Base-by-base conservation (phyloP, 2,113 vertebrate genomes). In the Paraplagusia blochii region DNA sequence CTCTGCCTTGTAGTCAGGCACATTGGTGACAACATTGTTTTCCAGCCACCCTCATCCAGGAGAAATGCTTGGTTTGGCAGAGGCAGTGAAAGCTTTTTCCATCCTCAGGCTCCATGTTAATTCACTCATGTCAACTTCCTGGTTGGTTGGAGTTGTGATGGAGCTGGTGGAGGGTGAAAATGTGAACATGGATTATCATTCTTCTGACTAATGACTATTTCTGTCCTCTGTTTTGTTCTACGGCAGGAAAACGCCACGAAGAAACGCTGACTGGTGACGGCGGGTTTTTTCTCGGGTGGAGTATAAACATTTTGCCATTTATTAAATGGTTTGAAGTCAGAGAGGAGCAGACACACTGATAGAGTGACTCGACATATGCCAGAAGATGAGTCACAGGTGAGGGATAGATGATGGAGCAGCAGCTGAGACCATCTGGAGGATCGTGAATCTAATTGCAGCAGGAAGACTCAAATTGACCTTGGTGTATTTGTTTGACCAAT, bases 331-430 rank as follows among this genome's bases (percentile, higher is more conserved):
- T 18, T 13, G 44, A 13, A 42, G 62, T 61, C 34, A 42, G 16
- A 33, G 51, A 3, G 35, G 34, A 15, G 29, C 58, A 47, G 56
- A 66, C 68, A 48, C 56, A 66, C 72, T 34, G 1, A 49, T 44
- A 54, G 63, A 60, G 17, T 14, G 65, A 64, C 35, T 43, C 58
- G 53, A 36, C 33, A 44, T 44, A 43, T 35, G 38, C 8, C 19
- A 59, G 54, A 44, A 55, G 29, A 77, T 82, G 83, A 87, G 64
- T 87, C 80, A 81, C 61, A 17, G 66, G 18, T 64, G 74, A 74
- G 64, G 47, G 68, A 61, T 43, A 19, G 57, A 69, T 69, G 74
- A 81, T 64, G 59, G 69, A 54, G 62, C 44, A 7, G 34, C 8
- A 67, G 59, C 61, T 60, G 39, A 44, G 53, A 38, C 17, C 4